Evolutionary conservation across 2,113 vertebrate species (phyloP), one percentile per base, ranked within the genome.

Genomic region (Solea solea): DNA sequence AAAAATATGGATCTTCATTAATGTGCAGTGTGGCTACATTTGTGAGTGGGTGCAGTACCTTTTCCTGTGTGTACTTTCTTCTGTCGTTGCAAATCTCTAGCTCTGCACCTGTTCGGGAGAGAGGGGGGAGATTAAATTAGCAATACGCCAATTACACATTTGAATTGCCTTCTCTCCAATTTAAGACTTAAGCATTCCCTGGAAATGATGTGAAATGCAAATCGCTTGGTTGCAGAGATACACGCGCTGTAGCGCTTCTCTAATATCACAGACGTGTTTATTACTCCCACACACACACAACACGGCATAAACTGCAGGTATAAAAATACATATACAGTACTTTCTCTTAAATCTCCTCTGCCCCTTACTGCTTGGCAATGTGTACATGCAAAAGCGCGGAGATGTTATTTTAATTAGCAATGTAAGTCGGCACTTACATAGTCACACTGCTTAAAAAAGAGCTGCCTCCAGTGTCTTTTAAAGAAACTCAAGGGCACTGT

Each of bases 1-100:
- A 60, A 71, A 80, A 76, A 79, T 76, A 82, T 75, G 74, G 61
- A 59, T 81, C 81, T 76, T 82, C 76, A 81, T 84, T 79, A 82
- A 82, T 78, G 66, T 11, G 25, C 61, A 57, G 74, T 58, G 64
- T 62, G 78, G 40, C 16, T n/a, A 27, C 12, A 14, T 80, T 28
- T 78, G 75, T 74, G 69, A 63, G 72, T 69, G 69, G 11, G 77
- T 6, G 14, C 2, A 6, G 48, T 86, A 88, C 86, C 84, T 83
- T 81, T 78, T 72, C 62, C 57, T 41, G 51, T 50, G 54, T 80
- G 76, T 39, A 69, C 69, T 76, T 75, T 82, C 45, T 77, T 81
- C 72, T 81, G 59, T 61, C 68, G 63, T 53, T 71, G 66, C 71
- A 53, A 51, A 66, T 71, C 69, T 81, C 49, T 69, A 68, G 82